These are phyloP conservation scores for Shargacucullia verbasci DNA, from an alignment of 2,888 invertebrate genomes.

Conservation along the genomic window DNA sequence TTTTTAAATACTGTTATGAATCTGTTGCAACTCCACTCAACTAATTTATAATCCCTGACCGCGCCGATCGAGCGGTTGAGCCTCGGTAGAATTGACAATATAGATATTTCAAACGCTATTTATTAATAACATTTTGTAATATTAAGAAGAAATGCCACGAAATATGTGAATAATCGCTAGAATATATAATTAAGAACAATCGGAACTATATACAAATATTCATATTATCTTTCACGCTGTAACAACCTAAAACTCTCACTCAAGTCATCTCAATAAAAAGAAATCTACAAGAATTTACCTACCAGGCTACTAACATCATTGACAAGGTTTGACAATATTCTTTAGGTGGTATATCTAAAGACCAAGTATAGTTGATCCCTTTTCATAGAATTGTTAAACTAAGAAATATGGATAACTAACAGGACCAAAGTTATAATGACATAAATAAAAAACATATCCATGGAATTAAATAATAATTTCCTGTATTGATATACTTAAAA, in stretches of 20 bases:
- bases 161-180: slow-evolving; percentile 78
- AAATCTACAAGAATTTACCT: slow-evolving; percentile 1
- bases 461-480: not conserved
- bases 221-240: slow-evolving; percentile 21
- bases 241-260: slow-evolving; percentile 16
- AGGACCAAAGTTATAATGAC: slow-evolving; percentile 27
- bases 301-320: not conserved
- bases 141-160: slow-evolving; percentile 71
- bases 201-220: slow-evolving; percentile 35
- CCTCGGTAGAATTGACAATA: slow-evolving; percentile 86
- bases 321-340: slow-evolving; percentile 7
- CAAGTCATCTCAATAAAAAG: slow-evolving; percentile 17
- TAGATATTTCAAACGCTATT: slow-evolving; percentile 80
- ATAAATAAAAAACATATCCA: slow-evolving; percentile 24
- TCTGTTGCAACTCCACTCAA: slow-evolving; percentile 68
- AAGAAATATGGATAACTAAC: not conserved
- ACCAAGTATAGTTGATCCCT: slow-evolving; percentile 12
- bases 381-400: slow-evolving; percentile 6
- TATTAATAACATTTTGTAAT: slow-evolving; percentile 76
- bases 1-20: slow-evolving; percentile 54
- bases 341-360: slow-evolving; percentile 5
- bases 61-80: slow-evolving; percentile 63
- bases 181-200: slow-evolving; percentile 57
- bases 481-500: not conserved
- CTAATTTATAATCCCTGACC: slow-evolving; percentile 68